phyloP scores from a whole-genome alignment of 2,113 vertebrate genomes.

The Toxotes chatareus region DNA sequence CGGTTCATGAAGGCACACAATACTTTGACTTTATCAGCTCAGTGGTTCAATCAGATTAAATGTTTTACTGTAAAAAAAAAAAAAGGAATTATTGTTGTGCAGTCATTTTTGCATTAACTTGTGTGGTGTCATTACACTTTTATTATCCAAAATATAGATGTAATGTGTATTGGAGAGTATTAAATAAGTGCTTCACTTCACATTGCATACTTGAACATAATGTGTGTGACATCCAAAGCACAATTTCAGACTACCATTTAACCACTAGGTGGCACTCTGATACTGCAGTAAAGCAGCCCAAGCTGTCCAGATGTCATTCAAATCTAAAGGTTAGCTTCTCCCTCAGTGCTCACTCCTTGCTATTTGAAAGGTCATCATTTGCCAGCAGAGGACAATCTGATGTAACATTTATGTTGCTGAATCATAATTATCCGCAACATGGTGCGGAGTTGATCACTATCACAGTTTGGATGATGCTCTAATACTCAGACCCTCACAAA shows the following conservation, averaged over 20 bases:
- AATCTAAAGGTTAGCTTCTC: slow-evolving; percentile 65
- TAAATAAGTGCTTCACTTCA: not conserved
- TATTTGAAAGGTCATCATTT: slow-evolving; percentile 71
- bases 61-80: not conserved
- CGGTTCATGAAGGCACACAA: slow-evolving; percentile 28
- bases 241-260: not conserved
- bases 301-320: slow-evolving; percentile 57
- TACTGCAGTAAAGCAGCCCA: slow-evolving; percentile 29
- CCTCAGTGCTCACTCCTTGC: slow-evolving; percentile 55
- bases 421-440: slow-evolving; percentile 50
- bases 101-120: not conserved
- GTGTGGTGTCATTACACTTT: not conserved
- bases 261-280: slow-evolving; percentile 78
- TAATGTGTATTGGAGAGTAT: not conserved
- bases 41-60: not conserved
- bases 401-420: slow-evolving; percentile 65
- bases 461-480: slow-evolving; percentile 42
- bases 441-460: slow-evolving; percentile 44
- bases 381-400: slow-evolving; percentile 63
- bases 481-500: slow-evolving; percentile 18
- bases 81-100: not conserved
- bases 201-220: not conserved
- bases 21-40: not conserved
- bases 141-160: not conserved
- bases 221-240: not conserved